A percentile compares a stretch with the other conserved stretches of the same genome.
Evolutionary conservation across 2,797 vertebrate species (phyloP).

Genomic region (Geotria australis): DNA sequence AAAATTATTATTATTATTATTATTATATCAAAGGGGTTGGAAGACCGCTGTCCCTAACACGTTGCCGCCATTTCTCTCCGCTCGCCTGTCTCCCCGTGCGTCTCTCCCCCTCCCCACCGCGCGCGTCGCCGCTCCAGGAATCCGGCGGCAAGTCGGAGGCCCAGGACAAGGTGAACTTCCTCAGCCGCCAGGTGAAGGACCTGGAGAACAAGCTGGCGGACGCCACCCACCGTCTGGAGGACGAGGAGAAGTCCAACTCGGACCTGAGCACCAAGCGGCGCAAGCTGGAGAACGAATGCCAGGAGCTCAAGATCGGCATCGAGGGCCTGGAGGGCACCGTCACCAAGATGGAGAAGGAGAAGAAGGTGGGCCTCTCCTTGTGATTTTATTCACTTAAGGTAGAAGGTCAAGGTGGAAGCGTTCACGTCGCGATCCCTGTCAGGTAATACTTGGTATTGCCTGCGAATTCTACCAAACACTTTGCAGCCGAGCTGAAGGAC

Average conservation of each 20-base stretch:
- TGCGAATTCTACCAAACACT: no score
- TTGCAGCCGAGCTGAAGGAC: no score
- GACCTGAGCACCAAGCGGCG: slow-evolving; percentile 8
- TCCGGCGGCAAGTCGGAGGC: slow-evolving; percentile 7
- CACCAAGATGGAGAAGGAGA: slow-evolving; percentile 24
- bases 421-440: no score
- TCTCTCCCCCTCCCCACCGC: no score
- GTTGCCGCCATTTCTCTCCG: no score
- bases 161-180: slow-evolving; percentile 14
- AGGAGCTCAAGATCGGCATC: slow-evolving; percentile 15
- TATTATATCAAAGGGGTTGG: no score
- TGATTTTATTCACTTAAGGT: no score
- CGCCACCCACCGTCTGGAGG: slow-evolving; percentile 15
- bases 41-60: no score
- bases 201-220: slow-evolving; percentile 15
- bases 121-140: background rate
- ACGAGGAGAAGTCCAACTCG: slow-evolving; percentile 13
- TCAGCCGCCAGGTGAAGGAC: slow-evolving; percentile 5
- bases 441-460: no score
- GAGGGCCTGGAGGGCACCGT: slow-evolving; percentile 18
- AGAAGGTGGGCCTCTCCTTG: slow-evolving; percentile 11
- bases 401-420: no score
- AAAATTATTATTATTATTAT: no score
- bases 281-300: slow-evolving; percentile 17
- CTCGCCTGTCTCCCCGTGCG: no score